phyloP scores from a whole-genome alignment of 2,888 invertebrate genomes.

The Disparrhopalites patrizii region DNA sequence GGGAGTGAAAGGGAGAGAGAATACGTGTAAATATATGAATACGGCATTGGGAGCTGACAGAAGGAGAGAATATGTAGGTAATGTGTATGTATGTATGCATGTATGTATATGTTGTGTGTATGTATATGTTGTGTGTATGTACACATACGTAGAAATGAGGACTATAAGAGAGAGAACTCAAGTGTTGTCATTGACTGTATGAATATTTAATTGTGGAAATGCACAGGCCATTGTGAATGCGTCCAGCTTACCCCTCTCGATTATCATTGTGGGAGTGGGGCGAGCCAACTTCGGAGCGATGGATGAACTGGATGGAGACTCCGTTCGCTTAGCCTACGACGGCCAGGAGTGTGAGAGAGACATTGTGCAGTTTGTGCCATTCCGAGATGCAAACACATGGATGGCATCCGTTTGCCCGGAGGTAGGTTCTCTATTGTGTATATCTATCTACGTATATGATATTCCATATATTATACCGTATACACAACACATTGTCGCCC shows the following conservation, averaged over 20 bases:
- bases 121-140: no score
- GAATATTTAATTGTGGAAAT: background rate
- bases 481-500: no score
- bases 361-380: slow-evolving; percentile 61
- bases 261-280: slow-evolving; percentile 60
- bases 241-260: slow-evolving; percentile 58
- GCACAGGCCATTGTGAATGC: slow-evolving; percentile 54
- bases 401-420: slow-evolving; percentile 44
- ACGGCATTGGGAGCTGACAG: no score
- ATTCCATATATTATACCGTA: no score
- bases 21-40: no score
- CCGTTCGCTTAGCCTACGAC: slow-evolving; percentile 47
- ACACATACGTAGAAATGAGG: no score
- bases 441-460: background rate
- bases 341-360: slow-evolving; percentile 56
- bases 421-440: slow-evolving; percentile 6
- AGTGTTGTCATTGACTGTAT: no score
- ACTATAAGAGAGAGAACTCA: no score
- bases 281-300: slow-evolving; percentile 57
- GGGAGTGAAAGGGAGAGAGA: no score
- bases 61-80: no score
- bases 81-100: no score
- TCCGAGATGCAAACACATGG: slow-evolving; percentile 43
- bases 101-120: no score
- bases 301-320: slow-evolving; percentile 58